phyloP scores from a whole-genome alignment of 2,888 invertebrate species.

The Doris montereyensis region DNA sequence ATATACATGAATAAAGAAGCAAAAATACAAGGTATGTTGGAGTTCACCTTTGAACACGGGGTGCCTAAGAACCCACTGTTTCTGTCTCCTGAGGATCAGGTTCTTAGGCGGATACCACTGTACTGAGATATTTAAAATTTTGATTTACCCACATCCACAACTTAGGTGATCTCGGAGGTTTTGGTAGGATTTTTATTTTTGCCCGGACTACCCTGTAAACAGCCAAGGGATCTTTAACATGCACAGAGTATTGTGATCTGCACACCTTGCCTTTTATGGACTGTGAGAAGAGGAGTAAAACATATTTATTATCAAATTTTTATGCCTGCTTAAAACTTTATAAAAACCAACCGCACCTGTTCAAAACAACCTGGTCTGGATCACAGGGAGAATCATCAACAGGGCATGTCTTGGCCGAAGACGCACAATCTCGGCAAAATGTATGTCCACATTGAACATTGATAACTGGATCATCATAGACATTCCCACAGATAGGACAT shows the following conservation, averaged over 20 bases:
- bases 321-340: not conserved
- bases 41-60: too few species aligned
- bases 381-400: slow-evolving; percentile 54
- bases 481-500: slow-evolving; percentile 57
- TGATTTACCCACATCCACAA: too few species aligned
- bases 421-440: slow-evolving; percentile 60
- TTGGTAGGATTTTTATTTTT: too few species aligned
- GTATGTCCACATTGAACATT: slow-evolving; percentile 66
- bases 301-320: not conserved
- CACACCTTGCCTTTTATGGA: too few species aligned
- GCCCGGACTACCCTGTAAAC: not conserved
- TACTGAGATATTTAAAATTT: too few species aligned
- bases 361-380: slow-evolving; percentile 55
- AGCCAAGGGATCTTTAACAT: not conserved
- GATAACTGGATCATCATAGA: slow-evolving; percentile 64
- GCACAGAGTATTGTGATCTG: not conserved
- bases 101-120: too few species aligned
- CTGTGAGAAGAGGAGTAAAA: too few species aligned
- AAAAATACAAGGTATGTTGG: too few species aligned
- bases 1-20: too few species aligned
- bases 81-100: too few species aligned
- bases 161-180: too few species aligned
- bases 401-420: slow-evolving; percentile 48
- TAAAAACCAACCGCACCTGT: slow-evolving; percentile 50
- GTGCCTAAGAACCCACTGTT: too few species aligned